A percentile compares a stretch with the other conserved stretches of the same genome.
These are phyloP conservation scores for Chalcis sispes DNA, from an alignment of 2,888 invertebrate species.

Conservation along the genomic window DNA sequence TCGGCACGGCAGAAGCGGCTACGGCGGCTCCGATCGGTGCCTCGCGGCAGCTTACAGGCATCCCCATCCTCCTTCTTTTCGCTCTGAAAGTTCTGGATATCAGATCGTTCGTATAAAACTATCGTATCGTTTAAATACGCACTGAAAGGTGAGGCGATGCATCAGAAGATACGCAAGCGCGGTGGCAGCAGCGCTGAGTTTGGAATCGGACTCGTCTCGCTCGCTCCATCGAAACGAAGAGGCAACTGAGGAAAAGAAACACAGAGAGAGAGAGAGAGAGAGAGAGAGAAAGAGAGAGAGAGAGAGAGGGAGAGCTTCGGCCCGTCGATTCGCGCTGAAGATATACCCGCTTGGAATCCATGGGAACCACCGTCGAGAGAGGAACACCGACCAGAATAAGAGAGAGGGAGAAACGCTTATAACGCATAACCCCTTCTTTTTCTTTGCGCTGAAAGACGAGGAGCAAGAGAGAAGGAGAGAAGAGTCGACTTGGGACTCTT, in stretches of 20 bases:
- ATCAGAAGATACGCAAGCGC: conserved; percentile 76
- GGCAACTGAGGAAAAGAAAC: conserved; percentile 3
- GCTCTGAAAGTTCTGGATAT: conserved; percentile 71
- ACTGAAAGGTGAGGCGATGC: conserved; percentile 77
- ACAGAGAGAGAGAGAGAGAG: conserved; percentile 23
- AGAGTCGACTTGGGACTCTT: conserved; percentile 31
- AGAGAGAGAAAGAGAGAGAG: conserved; percentile 45
- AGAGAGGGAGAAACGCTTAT: conserved; percentile 55
- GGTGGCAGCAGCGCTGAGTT: conserved; percentile 68
- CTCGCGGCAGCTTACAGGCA: neutral
- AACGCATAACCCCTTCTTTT: conserved; percentile 69
- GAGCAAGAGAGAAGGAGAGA: conserved; percentile 28
- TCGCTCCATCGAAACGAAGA: conserved; percentile 2
- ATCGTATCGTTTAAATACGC: conserved; percentile 77
- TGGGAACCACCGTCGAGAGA: conserved; percentile 69
- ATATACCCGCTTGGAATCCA: conserved; percentile 75
- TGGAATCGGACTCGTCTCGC: conserved; percentile 45
- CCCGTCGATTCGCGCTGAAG: conserved; percentile 74
- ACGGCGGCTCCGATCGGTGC: conserved; percentile 59
- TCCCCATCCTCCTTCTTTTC: conserved; percentile 57
- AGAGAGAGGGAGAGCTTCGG: conserved; percentile 61
- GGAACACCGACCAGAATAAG: conserved; percentile 14
- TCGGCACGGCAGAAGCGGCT: conserved; percentile 56
- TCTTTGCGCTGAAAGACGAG: conserved; percentile 48
- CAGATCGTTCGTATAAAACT: conserved; percentile 76